phyloP scores from a whole-genome alignment of 2,888 invertebrate species.

The Limnephilus auricula region DNA sequence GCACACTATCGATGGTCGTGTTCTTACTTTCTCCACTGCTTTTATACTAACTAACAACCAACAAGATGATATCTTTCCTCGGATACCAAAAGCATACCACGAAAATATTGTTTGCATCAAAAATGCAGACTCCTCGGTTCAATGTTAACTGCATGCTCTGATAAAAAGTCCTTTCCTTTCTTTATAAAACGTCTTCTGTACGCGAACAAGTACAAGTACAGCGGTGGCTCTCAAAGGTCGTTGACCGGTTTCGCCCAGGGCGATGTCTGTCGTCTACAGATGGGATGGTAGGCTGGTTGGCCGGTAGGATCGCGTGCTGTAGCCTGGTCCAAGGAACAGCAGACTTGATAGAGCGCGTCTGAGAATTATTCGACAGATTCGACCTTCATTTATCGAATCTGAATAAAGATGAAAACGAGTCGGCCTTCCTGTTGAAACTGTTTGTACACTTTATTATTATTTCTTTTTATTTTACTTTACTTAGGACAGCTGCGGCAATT shows the following conservation, averaged over 20 bases:
- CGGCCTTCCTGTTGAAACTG: not conserved
- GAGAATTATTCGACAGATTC: not conserved
- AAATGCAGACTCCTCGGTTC: not conserved
- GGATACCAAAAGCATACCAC: not conserved
- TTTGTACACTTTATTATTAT: not conserved
- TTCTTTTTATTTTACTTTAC: not conserved
- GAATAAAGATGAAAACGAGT: not conserved
- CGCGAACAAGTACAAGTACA: not conserved
- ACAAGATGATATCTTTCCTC: not conserved
- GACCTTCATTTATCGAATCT: not conserved
- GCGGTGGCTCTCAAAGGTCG: not conserved
- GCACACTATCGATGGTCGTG: not conserved
- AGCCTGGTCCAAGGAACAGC: not conserved
- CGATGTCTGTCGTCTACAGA: not conserved
- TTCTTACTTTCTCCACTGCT: not conserved
- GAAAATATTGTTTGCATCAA: no score
- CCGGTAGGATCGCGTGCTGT: not conserved
- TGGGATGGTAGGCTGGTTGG: not conserved
- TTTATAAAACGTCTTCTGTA: not conserved
- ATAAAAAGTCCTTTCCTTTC: not conserved
- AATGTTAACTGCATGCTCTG: not conserved
- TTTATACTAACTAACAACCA: not conserved
- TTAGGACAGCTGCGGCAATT: not conserved
- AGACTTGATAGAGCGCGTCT: not conserved
- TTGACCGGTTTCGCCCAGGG: constrained; percentile 2